A percentile compares a stretch with the other conserved stretches of the same genome.
These are phyloP conservation scores for Pseudachorutes palmiensis DNA, from an alignment of 1,140 invertebrate genomes.

Conservation along the genomic window DNA sequence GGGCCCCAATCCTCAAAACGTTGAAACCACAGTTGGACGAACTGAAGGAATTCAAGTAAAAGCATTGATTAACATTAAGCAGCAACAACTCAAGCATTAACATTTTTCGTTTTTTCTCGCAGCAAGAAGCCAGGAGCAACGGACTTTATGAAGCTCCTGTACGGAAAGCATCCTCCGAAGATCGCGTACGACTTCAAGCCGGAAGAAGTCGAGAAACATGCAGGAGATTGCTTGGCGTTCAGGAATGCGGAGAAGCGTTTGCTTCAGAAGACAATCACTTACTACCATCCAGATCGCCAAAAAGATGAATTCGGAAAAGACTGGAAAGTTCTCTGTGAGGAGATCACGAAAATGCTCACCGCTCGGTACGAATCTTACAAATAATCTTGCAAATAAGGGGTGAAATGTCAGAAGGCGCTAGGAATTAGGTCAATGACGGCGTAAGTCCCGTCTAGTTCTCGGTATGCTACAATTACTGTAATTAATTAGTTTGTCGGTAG, in stretches of 20 bases:
- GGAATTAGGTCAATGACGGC: too few relatives aligned
- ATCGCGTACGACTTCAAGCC: neutral
- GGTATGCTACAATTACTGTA: too few relatives aligned
- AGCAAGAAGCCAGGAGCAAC: neutral
- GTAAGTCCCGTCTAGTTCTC: too few relatives aligned
- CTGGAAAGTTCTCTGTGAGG: conserved; percentile 17
- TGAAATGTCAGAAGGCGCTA: neutral
- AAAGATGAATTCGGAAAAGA: conserved; percentile 9
- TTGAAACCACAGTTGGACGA: neutral
- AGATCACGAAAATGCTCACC: conserved; percentile 18
- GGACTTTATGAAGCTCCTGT: conserved; percentile 9
- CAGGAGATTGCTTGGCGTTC: too few relatives aligned
- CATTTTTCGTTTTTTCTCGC: neutral
- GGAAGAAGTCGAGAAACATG: neutral
- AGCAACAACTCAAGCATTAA: neutral
- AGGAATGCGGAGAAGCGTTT: conserved; percentile 10
- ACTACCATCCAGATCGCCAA: conserved; percentile 26
- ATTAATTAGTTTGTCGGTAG: too few relatives aligned
- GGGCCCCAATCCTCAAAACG: conserved; percentile 11
- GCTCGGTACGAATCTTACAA: conserved; percentile 12
- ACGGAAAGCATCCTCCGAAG: conserved; percentile 16
- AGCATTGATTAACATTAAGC: neutral
- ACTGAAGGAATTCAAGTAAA: neutral
- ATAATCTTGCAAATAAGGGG: neutral
- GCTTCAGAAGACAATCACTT: conserved; percentile 11